These are phyloP conservation scores for Campoplex capitator DNA, from an alignment of 2,888 invertebrate genomes.

Conservation along the genomic window DNA sequence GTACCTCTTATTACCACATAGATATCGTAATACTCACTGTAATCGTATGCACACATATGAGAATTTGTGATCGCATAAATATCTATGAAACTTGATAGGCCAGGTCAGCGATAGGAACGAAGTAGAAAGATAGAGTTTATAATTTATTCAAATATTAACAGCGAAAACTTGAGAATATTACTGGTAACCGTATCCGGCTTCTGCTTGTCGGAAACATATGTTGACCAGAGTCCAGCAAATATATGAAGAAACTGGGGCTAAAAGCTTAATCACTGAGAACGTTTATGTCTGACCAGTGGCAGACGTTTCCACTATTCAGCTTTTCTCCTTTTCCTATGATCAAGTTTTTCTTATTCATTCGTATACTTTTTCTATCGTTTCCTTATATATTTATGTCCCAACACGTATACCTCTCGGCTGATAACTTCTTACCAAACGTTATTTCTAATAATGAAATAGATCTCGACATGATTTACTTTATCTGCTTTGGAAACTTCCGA, in stretches of 20 bases:
- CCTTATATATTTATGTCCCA: no score
- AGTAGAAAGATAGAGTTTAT: slow-evolving; percentile 27
- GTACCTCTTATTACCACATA: background rate
- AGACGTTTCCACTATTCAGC: no score
- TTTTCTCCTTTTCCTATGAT: no score
- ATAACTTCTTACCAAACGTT: no score
- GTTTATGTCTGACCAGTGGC: no score
- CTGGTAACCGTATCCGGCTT: background rate
- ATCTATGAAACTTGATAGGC: background rate
- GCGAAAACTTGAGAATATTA: slow-evolving; percentile 10
- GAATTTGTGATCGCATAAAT: background rate
- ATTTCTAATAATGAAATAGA: no score
- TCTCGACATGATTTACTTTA: background rate
- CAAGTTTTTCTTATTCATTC: no score
- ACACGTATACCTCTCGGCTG: no score
- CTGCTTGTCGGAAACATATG: slow-evolving; percentile 5
- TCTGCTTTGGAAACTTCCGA: background rate
- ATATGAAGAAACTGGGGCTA: background rate
- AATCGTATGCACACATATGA: background rate
- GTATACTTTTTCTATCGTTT: no score
- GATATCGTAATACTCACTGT: background rate
- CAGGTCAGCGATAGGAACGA: background rate
- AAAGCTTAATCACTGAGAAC: no score
- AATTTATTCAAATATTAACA: slow-evolving; percentile 43
- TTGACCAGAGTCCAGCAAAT: background rate